Conservation (phyloP, 2,113 vertebrate species). For the Fulmarus glacialis region DNA sequence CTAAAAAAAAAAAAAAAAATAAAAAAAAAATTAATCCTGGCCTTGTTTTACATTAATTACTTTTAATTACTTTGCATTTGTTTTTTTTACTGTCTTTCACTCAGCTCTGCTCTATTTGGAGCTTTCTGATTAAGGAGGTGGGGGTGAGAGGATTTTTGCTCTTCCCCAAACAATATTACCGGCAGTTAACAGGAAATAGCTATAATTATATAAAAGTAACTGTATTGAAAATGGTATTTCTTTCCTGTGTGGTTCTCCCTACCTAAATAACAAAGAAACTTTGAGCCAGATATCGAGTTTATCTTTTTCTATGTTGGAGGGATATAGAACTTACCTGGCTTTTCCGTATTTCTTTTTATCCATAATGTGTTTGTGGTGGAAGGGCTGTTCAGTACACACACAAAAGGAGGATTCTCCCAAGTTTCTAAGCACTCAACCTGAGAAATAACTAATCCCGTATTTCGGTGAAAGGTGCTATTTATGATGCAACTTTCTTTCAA, state of each 20-base stretch:
- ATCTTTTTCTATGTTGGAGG: neutral
- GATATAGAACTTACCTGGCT: neutral
- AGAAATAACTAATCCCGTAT: neutral
- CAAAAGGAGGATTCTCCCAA: neutral
- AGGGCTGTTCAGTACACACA: neutral
- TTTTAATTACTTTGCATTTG: neutral
- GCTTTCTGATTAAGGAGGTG: neutral
- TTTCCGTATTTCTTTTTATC: neutral
- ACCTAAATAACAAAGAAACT: neutral
- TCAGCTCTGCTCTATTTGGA: neutral
- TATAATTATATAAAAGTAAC: neutral
- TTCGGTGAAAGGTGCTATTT: neutral
- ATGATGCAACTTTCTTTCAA: neutral
- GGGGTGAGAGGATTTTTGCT: neutral
- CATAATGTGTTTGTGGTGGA: neutral
- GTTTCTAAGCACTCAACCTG: neutral
- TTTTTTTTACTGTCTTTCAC: neutral
- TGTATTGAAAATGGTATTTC: neutral
- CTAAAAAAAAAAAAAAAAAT: neutral
- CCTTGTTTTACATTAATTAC: neutral
- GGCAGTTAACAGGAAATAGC: neutral
- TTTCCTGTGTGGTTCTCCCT: neutral
- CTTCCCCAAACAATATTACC: neutral
- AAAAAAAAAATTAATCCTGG: neutral
- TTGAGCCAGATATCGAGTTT: neutral